phyloP scores from a whole-genome alignment of 2,888 invertebrate species.

The Chrysolina americana region DNA sequence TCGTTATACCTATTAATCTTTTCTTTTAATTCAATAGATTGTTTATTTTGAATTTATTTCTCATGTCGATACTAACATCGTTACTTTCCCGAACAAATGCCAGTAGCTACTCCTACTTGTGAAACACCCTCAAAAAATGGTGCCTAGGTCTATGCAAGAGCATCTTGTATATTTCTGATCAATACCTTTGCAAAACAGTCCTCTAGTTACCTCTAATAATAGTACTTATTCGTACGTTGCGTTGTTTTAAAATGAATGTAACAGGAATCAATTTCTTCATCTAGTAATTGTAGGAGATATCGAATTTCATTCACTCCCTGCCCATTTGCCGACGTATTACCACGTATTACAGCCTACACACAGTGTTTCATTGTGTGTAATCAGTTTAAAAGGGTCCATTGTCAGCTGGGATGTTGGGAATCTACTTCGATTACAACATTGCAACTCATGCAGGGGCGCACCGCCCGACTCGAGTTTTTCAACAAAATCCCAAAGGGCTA shows the following conservation, averaged over 20 bases:
- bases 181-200: too few species aligned
- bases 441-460: neutral
- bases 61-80: too few species aligned
- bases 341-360: slow-evolving; percentile 5
- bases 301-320: neutral
- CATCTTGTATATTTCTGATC: too few species aligned
- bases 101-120: too few species aligned
- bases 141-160: too few species aligned
- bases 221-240: too few species aligned
- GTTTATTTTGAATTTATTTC: too few species aligned
- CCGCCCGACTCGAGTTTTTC: neutral
- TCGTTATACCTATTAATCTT: too few species aligned
- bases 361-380: slow-evolving; percentile 28
- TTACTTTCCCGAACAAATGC: too few species aligned
- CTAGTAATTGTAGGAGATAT: neutral
- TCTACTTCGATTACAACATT: neutral
- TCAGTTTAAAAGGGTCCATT: slow-evolving; percentile 33
- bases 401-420: slow-evolving; percentile 26
- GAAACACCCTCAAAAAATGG: too few species aligned
- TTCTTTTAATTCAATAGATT: too few species aligned
- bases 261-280: neutral
- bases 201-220: too few species aligned
- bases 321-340: neutral
- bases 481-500: neutral
- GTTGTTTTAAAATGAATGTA: neutral